Conservation (phyloP, 2,797 vertebrate species). For the Parauchenoglanis punctatus region DNA sequence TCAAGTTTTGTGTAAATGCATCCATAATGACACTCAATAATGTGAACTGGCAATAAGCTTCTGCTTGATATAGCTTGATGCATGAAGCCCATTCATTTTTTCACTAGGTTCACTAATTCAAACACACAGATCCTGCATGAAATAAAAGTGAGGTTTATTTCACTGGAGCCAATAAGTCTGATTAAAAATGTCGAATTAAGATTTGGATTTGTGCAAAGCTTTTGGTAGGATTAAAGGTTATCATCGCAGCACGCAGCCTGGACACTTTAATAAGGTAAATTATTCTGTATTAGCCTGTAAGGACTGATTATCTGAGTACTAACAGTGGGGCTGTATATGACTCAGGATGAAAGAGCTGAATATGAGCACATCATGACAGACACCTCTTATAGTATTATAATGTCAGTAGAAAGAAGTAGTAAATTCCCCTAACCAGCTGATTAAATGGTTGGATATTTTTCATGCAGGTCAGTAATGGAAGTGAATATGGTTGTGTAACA, state of each 20-base stretch:
- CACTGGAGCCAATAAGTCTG: neutral
- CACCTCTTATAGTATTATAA: neutral
- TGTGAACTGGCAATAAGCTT: neutral
- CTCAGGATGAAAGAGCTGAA: neutral
- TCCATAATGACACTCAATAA: neutral
- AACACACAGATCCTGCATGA: neutral
- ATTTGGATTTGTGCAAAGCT: neutral
- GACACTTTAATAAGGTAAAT: slow-evolving; percentile 6
- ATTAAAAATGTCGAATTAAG: neutral
- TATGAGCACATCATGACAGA: neutral
- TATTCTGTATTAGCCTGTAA: slow-evolving; percentile 4
- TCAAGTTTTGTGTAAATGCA: neutral
- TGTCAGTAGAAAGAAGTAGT: neutral
- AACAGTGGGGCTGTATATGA: neutral
- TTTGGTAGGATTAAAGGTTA: slow-evolving; percentile 5
- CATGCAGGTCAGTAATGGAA: neutral
- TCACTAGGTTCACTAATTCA: neutral
- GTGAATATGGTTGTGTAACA: too few relatives aligned
- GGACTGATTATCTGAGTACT: neutral
- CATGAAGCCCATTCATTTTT: neutral
- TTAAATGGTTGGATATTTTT: neutral
- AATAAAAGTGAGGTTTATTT: neutral
- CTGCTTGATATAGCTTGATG: neutral
- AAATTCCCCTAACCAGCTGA: neutral
- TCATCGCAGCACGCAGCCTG: neutral